Conservation (phyloP, 2,888 invertebrate species). For the Limnephilus rhombicus region DNA sequence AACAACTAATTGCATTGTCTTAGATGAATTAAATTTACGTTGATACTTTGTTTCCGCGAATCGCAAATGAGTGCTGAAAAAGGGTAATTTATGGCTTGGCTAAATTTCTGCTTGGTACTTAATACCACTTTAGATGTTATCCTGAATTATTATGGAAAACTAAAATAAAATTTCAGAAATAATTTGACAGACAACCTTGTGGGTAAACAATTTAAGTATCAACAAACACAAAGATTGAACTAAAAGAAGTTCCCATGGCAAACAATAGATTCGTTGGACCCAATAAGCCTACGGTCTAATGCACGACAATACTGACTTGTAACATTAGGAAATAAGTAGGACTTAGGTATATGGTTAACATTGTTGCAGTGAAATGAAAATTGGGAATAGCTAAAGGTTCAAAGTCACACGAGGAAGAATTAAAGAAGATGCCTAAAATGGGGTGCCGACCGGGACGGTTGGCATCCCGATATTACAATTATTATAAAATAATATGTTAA, state of each 20-base stretch:
- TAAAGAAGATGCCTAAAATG: background rate
- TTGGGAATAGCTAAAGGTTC: background rate
- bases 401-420: background rate
- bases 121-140: background rate
- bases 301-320: background rate
- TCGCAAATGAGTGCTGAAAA: background rate
- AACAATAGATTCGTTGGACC: background rate
- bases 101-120: background rate
- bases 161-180: background rate
- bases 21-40: constrained; percentile 7
- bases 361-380: background rate
- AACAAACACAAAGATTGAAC: background rate
- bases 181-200: background rate
- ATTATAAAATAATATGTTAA: no score
- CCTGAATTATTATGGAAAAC: background rate
- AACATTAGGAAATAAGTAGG: background rate
- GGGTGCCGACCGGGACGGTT: no score
- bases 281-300: background rate
- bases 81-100: background rate
- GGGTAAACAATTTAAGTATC: background rate
- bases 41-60: background rate
- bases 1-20: constrained; percentile 1
- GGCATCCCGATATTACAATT: no score
- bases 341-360: background rate
- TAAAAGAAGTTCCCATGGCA: background rate